Percentiles rank a stretch among this genome's conserved stretches.
Evolutionary conservation across 2,888 invertebrate species (phyloP).

Genomic region (Agrochola litura): DNA sequence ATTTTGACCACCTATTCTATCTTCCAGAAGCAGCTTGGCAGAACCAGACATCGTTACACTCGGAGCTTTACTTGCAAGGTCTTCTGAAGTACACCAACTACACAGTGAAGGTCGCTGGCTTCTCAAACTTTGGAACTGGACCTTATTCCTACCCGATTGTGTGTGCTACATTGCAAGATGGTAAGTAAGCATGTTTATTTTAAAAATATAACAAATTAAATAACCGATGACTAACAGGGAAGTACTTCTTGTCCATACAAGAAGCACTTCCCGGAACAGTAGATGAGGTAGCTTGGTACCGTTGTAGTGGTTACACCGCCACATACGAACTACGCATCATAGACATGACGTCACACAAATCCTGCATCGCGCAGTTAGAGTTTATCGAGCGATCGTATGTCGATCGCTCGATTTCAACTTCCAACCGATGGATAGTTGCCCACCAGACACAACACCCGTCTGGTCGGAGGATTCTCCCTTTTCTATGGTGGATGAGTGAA

Average conservation of each 20-base stretch:
- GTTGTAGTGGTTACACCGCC: too few species aligned
- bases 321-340: too few species aligned
- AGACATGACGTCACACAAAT: too few species aligned
- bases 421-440: too few species aligned
- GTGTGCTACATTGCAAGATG: slow-evolving; percentile 96
- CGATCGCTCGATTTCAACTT: too few species aligned
- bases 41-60: slow-evolving; percentile 92
- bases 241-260: not conserved
- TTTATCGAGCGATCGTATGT: too few species aligned
- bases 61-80: slow-evolving; percentile 94
- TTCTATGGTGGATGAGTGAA: too few species aligned
- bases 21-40: slow-evolving; percentile 83
- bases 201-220: not conserved
- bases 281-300: not conserved
- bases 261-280: not conserved
- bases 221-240: not conserved
- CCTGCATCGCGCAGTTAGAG: too few species aligned
- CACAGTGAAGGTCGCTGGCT: slow-evolving; percentile 95
- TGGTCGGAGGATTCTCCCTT: too few species aligned
- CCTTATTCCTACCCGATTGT: slow-evolving; percentile 94
- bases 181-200: slow-evolving; percentile 82
- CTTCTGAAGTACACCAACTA: slow-evolving; percentile 96
- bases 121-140: slow-evolving; percentile 96
- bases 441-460: too few species aligned
- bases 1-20: not conserved